These are phyloP conservation scores for Cynopterus brachyotis DNA, from an alignment of 2,113 vertebrate genomes.

Conservation along the genomic window DNA sequence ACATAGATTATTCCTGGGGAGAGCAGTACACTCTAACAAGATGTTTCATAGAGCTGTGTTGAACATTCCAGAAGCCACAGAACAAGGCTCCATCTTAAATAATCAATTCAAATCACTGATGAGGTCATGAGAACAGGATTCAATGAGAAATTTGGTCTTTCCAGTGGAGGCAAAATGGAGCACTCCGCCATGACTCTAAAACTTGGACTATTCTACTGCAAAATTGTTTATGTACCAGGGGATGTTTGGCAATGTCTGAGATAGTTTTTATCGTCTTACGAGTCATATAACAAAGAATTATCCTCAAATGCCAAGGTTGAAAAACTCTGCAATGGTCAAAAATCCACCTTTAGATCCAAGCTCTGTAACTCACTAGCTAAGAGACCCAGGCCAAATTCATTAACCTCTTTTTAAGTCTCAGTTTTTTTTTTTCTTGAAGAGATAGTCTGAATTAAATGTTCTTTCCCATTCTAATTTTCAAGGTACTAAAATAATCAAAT, in stretches of 20 bases:
- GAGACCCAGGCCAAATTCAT: background rate
- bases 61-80: background rate
- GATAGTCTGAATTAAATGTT: slow-evolving; percentile 31
- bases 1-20: background rate
- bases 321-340: background rate
- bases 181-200: background rate
- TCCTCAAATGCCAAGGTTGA: background rate
- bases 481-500: slow-evolving; percentile 26
- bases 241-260: background rate
- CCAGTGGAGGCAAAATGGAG: background rate
- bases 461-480: background rate
- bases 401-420: background rate
- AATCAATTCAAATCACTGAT: background rate
- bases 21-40: slow-evolving; percentile 6
- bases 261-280: background rate
- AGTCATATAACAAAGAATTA: slow-evolving; percentile 21
- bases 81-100: slow-evolving; percentile 18
- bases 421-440: background rate
- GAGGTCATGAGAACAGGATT: background rate
- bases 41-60: background rate
- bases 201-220: background rate
- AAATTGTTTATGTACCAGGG: background rate
- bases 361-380: background rate
- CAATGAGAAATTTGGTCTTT: background rate
- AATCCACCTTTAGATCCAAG: background rate